Base-by-base conservation (phyloP, 2,888 invertebrate genomes). In the Rotaria magnacalcarata region DNA sequence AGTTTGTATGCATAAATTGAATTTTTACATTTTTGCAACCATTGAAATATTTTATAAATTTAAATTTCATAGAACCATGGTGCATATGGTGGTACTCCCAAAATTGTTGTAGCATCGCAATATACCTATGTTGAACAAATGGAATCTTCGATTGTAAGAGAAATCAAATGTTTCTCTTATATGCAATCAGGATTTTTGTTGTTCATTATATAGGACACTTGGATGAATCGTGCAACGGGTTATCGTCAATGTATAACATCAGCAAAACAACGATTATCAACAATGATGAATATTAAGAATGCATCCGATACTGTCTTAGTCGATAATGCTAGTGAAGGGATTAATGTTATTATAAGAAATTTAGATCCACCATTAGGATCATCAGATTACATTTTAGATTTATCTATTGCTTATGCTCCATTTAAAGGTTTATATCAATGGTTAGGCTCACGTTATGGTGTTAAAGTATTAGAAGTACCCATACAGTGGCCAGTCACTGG, bases 401-500 rank as follows among this genome's bases (percentile, higher is more conserved):
- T 67, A 34, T 67, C 67, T 4, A 67, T 34, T 27, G 67, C 67
- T 7, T 67, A 67, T 67, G 67, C 14, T 19, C 67, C 67, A 67
- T 67, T 67, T 34, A 67, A 67, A 67, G 67, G 67, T 19, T 34
- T 67, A 14, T 67, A 67, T 67, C 67, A 67, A 67, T 67, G 67
- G 67, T 67, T 67, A 67, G 67, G 67, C 34, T 67, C 67, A 67
- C 67, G 67, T 41, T 67, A 67, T 41, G 67, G 67, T 67, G 67
- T 67, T 27, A 67, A 67, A 67, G 27, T 27, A 14, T 67, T 67
- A 34, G 67, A 67, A 67, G 34, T 67, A 19, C 67, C 67, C 1
- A 67, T 67, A 7, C 67, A 41, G 34, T 67, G 67, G 67, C 67
- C 67, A 34, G 34, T 67, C 7, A 67, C 67, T 7, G 67, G 67